Evolutionary conservation across 2,113 vertebrate species (phyloP).

Genomic region (Alouatta palliata): DNA sequence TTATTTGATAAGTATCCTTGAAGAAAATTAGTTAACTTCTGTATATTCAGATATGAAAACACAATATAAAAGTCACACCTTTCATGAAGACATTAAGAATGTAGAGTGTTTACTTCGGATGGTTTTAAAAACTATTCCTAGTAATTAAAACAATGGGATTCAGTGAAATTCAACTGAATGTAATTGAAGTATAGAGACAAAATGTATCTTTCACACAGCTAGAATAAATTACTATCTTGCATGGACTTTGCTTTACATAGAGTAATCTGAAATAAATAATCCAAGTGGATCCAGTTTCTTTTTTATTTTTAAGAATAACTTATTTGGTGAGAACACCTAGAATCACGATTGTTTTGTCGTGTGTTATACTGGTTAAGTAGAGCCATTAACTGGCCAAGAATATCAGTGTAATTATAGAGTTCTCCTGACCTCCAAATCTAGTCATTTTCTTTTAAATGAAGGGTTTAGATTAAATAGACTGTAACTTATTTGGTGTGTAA

Average conservation of each 20-base stretch:
- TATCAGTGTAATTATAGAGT: background rate
- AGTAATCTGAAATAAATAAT: slow-evolving; percentile 9
- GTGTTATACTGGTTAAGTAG: background rate
- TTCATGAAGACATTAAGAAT: background rate
- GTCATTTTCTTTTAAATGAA: slow-evolving; percentile 43
- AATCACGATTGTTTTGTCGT: background rate
- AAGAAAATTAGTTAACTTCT: background rate
- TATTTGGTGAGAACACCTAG: background rate
- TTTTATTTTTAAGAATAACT: background rate
- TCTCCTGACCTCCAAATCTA: background rate
- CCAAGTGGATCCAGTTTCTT: background rate
- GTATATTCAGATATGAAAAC: background rate
- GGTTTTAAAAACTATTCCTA: slow-evolving; percentile 37
- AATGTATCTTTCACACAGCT: slow-evolving; percentile 8
- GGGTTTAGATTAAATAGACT: background rate
- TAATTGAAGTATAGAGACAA: background rate
- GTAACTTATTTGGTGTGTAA: slow-evolving; percentile 31
- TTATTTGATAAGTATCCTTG: background rate
- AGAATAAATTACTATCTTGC: background rate
- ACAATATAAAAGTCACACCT: slow-evolving; percentile 30
- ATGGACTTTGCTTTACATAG: background rate
- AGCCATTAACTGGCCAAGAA: background rate
- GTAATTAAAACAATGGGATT: background rate
- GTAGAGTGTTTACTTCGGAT: slow-evolving; percentile 16
- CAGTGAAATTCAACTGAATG: background rate